Percentiles rank a stretch among this genome's conserved stretches.
phyloP scores from a whole-genome alignment of 2,113 vertebrate genomes.

The Mormyrus iriodes region DNA sequence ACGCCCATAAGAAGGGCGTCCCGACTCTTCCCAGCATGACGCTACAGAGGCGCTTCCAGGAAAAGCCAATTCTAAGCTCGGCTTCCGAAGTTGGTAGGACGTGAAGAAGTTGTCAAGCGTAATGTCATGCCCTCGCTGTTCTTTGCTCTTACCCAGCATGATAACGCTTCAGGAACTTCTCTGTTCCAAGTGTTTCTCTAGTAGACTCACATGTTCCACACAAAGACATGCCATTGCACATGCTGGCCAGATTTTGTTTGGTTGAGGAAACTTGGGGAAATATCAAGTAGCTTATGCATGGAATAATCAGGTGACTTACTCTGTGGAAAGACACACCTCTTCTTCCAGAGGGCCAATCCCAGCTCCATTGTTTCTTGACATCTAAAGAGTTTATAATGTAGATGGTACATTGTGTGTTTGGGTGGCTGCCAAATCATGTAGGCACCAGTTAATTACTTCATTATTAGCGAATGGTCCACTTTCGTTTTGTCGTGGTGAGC shows the following conservation, averaged over 20 bases:
- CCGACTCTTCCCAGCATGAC: neutral
- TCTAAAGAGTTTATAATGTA: neutral
- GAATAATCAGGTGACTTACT: neutral
- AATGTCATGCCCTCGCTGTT: neutral
- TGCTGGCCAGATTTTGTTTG: neutral
- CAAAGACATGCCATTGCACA: neutral
- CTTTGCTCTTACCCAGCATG: neutral
- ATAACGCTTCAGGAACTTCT: neutral
- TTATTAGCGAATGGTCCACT: neutral
- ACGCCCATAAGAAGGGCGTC: neutral
- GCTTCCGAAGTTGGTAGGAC: neutral
- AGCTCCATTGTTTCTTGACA: neutral
- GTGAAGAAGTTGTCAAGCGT: neutral
- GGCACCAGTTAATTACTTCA: neutral
- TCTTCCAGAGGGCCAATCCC: neutral
- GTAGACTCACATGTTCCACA: neutral
- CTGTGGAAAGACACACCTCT: neutral
- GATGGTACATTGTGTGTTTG: neutral
- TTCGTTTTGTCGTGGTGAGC: neutral
- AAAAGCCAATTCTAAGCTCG: neutral
- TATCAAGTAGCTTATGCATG: neutral
- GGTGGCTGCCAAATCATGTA: neutral
- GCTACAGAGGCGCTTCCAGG: neutral
- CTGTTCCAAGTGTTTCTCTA: neutral
- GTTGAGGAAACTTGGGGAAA: neutral